Evolutionary conservation across 2,113 vertebrate genomes (phyloP), one percentile per base, ranked within the genome.

Genomic region (Notarius quadriscutis): DNA sequence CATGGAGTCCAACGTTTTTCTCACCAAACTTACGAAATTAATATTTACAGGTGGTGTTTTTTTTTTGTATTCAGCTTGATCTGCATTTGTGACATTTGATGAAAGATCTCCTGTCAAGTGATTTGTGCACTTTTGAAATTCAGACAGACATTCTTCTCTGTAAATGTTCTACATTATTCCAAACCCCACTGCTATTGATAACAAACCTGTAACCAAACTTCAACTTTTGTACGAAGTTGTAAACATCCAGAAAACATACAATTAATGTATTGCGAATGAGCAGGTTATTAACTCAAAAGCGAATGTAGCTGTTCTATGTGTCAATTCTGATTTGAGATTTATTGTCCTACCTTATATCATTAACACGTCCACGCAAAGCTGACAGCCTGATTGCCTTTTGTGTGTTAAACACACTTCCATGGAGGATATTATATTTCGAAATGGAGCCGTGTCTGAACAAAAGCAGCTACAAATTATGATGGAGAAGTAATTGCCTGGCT

Each of bases 401-500:
- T 81, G 65, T 74, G 79, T 82, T 87, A 72, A 81, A 50, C 30
- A 22, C 34, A 60, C 53, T 87, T 74, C 48, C 63, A 74, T 14
- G 10, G 55, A 60, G 34, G 78, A 74, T 74, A 50, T 51, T 15
- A 80, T 82, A 57, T 72, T n/a, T 87, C 53, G 41, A 74, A 87
- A 82, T 18, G 22, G 51, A 78, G n/a, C 62, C 27, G 27, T 57
- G 72, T 34, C 81, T 50, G 22, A 71, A 74, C 41, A 53, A 67
- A 55, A 88, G 71, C 41, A 48, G 84, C 48, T 57, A 65, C 41
- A 50, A 83, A 84, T 87, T 63, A 85, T 89, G 69, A 85, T 87
- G 80, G 84, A 83, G 80, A 15, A 67, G 60, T 86, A 83, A 86
- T 83, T 88, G 69, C 80, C 67, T 41, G 58, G 27, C 84, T 87